phyloP scores from a whole-genome alignment of 2,888 invertebrate species.

The Saturnia pavonia region DNA sequence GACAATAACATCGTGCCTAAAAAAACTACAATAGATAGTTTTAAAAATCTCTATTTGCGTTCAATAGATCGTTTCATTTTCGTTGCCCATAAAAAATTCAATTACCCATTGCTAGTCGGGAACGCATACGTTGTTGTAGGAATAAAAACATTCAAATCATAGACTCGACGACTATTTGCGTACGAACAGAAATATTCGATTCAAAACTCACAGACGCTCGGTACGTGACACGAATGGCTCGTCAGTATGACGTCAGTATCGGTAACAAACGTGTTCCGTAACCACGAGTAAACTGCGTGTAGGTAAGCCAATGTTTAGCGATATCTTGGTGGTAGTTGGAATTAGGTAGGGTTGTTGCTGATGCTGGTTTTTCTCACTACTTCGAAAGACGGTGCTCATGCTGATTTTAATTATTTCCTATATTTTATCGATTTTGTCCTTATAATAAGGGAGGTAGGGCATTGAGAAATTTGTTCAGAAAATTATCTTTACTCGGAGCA shows the following conservation, averaged over 20 bases:
- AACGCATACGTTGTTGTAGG: background rate
- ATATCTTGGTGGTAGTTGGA: background rate
- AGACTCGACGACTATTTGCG: conserved; percentile 1
- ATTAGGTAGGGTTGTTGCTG: background rate
- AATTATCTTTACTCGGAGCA: too few relatives aligned
- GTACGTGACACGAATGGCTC: background rate
- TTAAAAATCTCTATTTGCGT: too few relatives aligned
- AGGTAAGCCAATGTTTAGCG: background rate
- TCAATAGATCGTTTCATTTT: too few relatives aligned
- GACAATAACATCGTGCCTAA: too few relatives aligned
- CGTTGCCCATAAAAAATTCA: too few relatives aligned
- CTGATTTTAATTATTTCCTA: too few relatives aligned
- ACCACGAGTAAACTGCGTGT: background rate
- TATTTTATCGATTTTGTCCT: too few relatives aligned
- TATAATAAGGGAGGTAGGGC: too few relatives aligned
- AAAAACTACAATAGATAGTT: too few relatives aligned
- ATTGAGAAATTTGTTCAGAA: too few relatives aligned
- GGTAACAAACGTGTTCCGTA: background rate
- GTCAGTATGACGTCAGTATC: background rate
- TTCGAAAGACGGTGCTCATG: too few relatives aligned
- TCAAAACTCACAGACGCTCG: background rate
- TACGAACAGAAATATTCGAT: background rate
- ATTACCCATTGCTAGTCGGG: background rate
- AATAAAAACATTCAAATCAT: background rate
- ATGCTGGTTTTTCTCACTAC: too few relatives aligned